Conservation (phyloP, 2,888 invertebrate genomes). For the Tiphia femorata region DNA sequence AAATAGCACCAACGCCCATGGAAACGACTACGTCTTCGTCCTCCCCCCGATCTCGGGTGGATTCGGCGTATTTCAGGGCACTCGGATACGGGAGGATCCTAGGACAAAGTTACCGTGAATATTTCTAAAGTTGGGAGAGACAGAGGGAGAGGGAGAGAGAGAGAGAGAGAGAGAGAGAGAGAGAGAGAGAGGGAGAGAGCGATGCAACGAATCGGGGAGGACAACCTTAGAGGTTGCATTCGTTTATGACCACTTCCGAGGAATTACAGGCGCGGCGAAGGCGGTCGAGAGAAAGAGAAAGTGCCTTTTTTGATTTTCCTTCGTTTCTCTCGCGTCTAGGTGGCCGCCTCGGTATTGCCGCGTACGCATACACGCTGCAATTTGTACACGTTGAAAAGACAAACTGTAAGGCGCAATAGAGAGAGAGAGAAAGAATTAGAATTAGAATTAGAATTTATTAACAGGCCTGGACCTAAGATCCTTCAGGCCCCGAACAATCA, state of each 20-base stretch:
- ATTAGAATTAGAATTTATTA: too few species aligned
- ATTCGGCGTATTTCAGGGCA: constrained; percentile 21
- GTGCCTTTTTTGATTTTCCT: neutral
- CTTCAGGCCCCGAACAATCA: too few species aligned
- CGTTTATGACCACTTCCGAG: too few species aligned
- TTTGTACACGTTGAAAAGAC: constrained; percentile 31
- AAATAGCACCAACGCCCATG: too few species aligned
- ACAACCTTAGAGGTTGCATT: too few species aligned
- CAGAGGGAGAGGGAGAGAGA: neutral
- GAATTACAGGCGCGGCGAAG: too few species aligned
- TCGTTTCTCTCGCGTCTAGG: neutral
- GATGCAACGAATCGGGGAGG: neutral
- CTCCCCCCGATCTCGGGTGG: constrained; percentile 14
- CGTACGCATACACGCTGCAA: constrained; percentile 2
- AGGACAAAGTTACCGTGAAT: too few species aligned
- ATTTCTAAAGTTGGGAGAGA: too few species aligned
- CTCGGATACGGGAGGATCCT: neutral
- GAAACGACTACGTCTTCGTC: too few species aligned
- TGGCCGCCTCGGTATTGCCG: too few species aligned
- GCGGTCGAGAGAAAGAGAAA: too few species aligned
- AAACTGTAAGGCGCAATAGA: constrained; percentile 31
- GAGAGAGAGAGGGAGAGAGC: neutral
- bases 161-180: neutral
- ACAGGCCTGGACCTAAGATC: too few species aligned
- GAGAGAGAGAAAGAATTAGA: constrained; percentile 5